phyloP scores from a whole-genome alignment of 2,888 invertebrate species.

The Prionchulus punctatus region DNA sequence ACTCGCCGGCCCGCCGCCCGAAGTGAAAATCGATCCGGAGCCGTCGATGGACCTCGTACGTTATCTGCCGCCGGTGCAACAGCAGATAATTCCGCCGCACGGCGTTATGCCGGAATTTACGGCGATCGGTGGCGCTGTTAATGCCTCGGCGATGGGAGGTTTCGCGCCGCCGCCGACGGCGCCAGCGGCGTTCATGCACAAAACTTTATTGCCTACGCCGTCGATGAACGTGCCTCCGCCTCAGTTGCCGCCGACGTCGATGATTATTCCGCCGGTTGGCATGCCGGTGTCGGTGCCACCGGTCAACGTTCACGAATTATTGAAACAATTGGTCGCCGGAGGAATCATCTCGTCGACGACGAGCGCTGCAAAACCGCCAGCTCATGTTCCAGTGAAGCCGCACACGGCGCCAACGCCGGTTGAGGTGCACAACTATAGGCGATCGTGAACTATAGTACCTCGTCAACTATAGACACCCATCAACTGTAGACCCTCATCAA shows the following conservation, averaged over 20 bases:
- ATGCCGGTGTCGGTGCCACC: no score
- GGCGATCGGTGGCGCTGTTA: no score
- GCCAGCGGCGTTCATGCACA: neutral
- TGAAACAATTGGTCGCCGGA: neutral
- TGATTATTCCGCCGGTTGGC: no score
- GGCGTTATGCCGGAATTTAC: no score
- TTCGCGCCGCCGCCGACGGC: conserved; percentile 2
- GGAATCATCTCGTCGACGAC: neutral
- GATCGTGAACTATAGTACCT: no score
- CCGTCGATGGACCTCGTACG: conserved; percentile 54
- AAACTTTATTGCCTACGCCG: neutral
- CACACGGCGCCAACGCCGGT: conserved; percentile 12
- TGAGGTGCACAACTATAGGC: conserved; percentile 11
- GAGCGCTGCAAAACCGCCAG: neutral
- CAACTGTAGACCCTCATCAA: no score
- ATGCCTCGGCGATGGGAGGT: no score
- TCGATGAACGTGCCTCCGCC: no score
- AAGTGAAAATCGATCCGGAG: conserved; percentile 67
- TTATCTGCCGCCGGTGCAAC: conserved; percentile 15
- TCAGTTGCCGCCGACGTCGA: no score
- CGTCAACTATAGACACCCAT: no score
- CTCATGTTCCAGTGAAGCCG: conserved; percentile 15
- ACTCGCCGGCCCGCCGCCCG: conserved; percentile 76
- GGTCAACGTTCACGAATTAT: no score
- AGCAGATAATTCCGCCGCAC: neutral